phyloP scores from a whole-genome alignment of 2,888 invertebrate species.

The Pterostichus niger region DNA sequence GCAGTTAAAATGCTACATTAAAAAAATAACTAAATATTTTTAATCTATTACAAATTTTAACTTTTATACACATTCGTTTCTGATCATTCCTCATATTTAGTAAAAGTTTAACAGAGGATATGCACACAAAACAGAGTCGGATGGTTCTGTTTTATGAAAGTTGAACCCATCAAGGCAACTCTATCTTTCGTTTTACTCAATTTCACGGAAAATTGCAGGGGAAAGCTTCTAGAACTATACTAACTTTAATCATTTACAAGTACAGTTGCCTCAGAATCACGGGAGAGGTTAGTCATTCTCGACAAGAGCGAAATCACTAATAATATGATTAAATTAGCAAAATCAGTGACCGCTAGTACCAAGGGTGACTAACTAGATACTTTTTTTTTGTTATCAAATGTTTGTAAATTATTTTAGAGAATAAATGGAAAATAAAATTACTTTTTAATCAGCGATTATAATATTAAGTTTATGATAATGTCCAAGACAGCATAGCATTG shows the following conservation, averaged over 20 bases:
- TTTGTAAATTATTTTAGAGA: too few species aligned
- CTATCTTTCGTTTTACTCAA: not conserved
- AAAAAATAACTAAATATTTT: slow-evolving; percentile 60
- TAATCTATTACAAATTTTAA: slow-evolving; percentile 48
- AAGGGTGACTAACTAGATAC: too few species aligned
- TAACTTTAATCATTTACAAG: slow-evolving; percentile 38
- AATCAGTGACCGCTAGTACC: too few species aligned
- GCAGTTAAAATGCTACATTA: slow-evolving; percentile 53
- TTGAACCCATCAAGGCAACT: not conserved
- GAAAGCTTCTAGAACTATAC: slow-evolving; percentile 39
- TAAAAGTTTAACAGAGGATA: slow-evolving; percentile 49
- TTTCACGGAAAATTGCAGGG: slow-evolving; percentile 14
- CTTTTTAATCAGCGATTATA: too few species aligned
- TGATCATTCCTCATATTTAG: slow-evolving; percentile 63
- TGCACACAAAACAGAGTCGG: slow-evolving; percentile 21
- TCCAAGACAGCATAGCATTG: too few species aligned
- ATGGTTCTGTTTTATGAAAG: slow-evolving; percentile 17
- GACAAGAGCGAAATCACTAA: too few species aligned
- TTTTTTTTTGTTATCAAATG: too few species aligned
- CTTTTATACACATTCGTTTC: slow-evolving; percentile 58
- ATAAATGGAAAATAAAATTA: too few species aligned
- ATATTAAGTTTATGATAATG: too few species aligned
- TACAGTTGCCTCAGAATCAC: slow-evolving; percentile 20
- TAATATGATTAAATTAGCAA: too few species aligned
- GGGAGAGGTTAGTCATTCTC: not conserved